Evolutionary conservation across 1,140 invertebrate species (phyloP).

Genomic region (Solenopsis invicta): DNA sequence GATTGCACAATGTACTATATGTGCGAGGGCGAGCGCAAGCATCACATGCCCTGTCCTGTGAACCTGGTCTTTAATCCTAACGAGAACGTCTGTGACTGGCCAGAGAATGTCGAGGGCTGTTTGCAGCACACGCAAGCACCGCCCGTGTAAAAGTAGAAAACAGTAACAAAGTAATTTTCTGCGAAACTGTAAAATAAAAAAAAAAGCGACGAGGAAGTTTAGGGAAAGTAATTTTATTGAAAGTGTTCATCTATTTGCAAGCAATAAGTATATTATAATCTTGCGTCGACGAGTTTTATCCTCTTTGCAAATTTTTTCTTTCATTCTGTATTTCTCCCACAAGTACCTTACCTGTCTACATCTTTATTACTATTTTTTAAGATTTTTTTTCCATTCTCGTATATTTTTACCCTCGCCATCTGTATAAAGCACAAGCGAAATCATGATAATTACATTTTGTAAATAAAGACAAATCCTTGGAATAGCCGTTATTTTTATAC

Average conservation of each 20-base stretch:
- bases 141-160: conserved; percentile 82
- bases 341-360: conserved; percentile 14
- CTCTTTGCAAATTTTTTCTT: conserved; percentile 7
- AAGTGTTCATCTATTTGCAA: conserved; percentile 32
- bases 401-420: conserved; percentile 36
- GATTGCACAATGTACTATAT: conserved; percentile 98
- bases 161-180: conserved; percentile 9
- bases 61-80: conserved; percentile 97
- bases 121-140: conserved; percentile 93
- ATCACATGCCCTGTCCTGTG: conserved; percentile 98
- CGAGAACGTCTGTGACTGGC: conserved; percentile 98
- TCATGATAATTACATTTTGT: conserved; percentile 67
- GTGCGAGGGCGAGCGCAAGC: conserved; percentile 98
- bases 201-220: background rate
- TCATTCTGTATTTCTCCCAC: background rate
- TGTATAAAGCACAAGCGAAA: conserved; percentile 69
- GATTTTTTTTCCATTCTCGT: background rate
- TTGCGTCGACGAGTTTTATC: conserved; percentile 22
- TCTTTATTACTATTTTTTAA: background rate
- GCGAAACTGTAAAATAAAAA: conserved; percentile 61
- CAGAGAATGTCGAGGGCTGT: conserved; percentile 97
- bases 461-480: conserved; percentile 72
- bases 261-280: conserved; percentile 19
- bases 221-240: conserved; percentile 45
- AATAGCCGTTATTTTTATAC: background rate